Percentiles rank a stretch among this genome's conserved stretches.
phyloP scores from a whole-genome alignment of 2,888 invertebrate genomes.

The Sphinx pinastri region DNA sequence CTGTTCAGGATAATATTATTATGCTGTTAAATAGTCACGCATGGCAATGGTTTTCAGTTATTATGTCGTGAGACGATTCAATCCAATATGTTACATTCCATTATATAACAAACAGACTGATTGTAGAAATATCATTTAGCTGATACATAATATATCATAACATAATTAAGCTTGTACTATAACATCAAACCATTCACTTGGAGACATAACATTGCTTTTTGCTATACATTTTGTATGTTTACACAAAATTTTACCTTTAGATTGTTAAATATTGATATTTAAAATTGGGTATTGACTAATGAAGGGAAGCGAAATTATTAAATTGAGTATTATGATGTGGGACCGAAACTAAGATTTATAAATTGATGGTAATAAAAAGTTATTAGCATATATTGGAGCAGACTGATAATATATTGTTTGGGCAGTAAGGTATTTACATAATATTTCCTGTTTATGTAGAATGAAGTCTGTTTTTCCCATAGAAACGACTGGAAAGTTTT shows the following conservation, averaged over 20 bases:
- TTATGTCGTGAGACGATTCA: constrained; percentile 27
- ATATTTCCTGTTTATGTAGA: background rate
- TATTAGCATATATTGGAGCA: constrained; percentile 65
- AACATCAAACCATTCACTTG: constrained; percentile 33
- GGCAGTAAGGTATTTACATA: constrained; percentile 32
- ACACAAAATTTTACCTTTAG: constrained; percentile 34
- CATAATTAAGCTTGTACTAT: constrained; percentile 40
- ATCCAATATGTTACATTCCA: constrained; percentile 62
- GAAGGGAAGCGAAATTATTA: constrained; percentile 31
- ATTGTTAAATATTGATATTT: constrained; percentile 15
- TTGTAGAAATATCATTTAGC: constrained; percentile 52
- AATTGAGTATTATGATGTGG: constrained; percentile 68
- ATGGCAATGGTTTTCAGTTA: background rate
- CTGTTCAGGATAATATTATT: no score
- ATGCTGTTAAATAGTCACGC: no score
- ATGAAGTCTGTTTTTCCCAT: background rate
- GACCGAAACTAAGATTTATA: constrained; percentile 68
- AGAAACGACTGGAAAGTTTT: background rate
- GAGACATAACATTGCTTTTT: constrained; percentile 26
- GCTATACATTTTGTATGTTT: constrained; percentile 23
- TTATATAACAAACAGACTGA: constrained; percentile 65
- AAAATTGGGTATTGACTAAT: constrained; percentile 28
- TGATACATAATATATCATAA: constrained; percentile 39
- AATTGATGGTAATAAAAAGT: constrained; percentile 47
- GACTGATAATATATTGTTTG: constrained; percentile 68